Conservation (phyloP, 2,113 vertebrate species). For the Urocitellus parryii region DNA sequence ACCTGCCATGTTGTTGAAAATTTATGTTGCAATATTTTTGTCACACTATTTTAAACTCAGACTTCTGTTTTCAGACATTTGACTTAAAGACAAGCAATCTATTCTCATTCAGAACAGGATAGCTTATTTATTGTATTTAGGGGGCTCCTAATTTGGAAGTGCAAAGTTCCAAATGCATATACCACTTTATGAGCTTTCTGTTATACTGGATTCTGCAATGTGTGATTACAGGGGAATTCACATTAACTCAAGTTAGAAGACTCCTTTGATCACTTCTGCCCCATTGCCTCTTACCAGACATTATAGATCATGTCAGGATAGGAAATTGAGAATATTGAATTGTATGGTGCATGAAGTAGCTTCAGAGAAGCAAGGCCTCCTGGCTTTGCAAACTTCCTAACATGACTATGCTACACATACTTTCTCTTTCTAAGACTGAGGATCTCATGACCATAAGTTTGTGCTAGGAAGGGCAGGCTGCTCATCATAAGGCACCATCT, state of each 20-base stretch:
- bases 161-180: not conserved
- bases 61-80: not conserved
- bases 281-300: not conserved
- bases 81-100: not conserved
- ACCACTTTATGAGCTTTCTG: not conserved
- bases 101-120: not conserved
- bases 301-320: not conserved
- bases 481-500: constrained; percentile 4
- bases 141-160: not conserved
- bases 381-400: not conserved
- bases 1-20: not conserved
- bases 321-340: not conserved
- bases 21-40: not conserved
- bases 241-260: not conserved
- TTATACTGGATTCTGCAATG: not conserved
- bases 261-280: not conserved
- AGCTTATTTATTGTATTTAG: not conserved
- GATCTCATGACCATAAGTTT: not conserved
- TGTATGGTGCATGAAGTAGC: not conserved
- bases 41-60: not conserved
- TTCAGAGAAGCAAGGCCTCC: not conserved
- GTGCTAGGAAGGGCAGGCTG: constrained; percentile 5
- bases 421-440: not conserved
- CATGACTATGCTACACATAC: no score
- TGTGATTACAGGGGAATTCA: not conserved